A percentile compares a stretch with the other conserved stretches of the same genome.
Evolutionary conservation across 1,140 invertebrate species (phyloP).

Genomic region (Panulirus ornatus): DNA sequence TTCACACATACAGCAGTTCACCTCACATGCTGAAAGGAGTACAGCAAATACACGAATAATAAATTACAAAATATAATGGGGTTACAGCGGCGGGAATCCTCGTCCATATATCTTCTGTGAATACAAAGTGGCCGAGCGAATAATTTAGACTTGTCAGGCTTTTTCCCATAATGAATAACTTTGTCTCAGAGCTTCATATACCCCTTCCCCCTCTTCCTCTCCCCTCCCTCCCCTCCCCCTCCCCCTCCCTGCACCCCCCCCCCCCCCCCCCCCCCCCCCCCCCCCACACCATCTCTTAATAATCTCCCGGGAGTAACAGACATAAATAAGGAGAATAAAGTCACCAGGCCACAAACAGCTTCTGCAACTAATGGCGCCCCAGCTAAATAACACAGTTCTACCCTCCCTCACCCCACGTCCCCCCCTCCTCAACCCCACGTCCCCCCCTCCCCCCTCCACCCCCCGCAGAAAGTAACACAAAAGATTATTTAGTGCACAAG

Average conservation of each 20-base stretch:
- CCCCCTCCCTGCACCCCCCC: not conserved
- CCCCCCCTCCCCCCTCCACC: not conserved
- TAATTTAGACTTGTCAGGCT: not conserved
- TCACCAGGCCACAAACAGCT: constrained; percentile 23
- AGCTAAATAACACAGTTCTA: not conserved
- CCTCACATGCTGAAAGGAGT: too few species aligned
- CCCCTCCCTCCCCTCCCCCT: not conserved
- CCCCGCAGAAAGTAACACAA: constrained; percentile 33
- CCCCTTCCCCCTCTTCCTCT: not conserved
- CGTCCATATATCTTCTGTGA: too few species aligned
- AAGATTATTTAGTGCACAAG: constrained; percentile 57
- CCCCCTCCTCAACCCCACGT: not conserved
- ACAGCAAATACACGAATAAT: too few species aligned
- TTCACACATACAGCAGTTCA: too few species aligned
- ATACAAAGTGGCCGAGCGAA: not conserved
- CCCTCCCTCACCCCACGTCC: not conserved
- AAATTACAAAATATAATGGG: too few species aligned
- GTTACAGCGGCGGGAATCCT: too few species aligned
- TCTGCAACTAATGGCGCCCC: constrained; percentile 11
- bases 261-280: not conserved
- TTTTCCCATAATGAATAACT: not conserved
- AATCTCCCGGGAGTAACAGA: not conserved
- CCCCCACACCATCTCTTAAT: not conserved
- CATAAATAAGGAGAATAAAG: constrained; percentile 45
- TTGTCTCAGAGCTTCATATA: not conserved